phyloP scores from a whole-genome alignment of 2,888 invertebrate species.

The Tachina fera region DNA sequence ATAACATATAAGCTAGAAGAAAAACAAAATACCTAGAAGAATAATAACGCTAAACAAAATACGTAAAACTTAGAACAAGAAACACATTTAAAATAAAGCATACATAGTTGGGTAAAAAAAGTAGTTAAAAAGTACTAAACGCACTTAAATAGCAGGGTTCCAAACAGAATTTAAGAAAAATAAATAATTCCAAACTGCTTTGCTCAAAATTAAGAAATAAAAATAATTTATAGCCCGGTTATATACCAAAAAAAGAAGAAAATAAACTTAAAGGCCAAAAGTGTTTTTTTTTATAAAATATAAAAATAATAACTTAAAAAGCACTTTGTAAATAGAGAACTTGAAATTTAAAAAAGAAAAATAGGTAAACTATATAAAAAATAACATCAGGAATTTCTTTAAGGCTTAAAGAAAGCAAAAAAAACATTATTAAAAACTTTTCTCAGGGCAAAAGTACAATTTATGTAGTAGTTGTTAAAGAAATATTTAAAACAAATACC shows the following conservation, averaged over 20 bases:
- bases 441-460: conserved; percentile 83
- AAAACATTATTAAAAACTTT: conserved; percentile 75
- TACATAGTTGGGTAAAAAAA: conserved; percentile 62
- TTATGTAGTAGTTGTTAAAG: conserved; percentile 74
- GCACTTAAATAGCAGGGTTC: conserved; percentile 64
- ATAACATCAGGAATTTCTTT: conserved; percentile 68
- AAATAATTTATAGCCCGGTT: conserved; percentile 65
- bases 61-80: conserved; percentile 66
- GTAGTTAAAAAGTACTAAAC: conserved; percentile 60
- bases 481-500: conserved; percentile 58
- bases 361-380: conserved; percentile 53
- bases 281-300: conserved; percentile 48
- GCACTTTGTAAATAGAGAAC: conserved; percentile 62
- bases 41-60: conserved; percentile 70
- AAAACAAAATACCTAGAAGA: conserved; percentile 44
- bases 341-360: conserved; percentile 30
- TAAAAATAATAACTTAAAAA: conserved; percentile 18
- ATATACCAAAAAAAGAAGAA: conserved; percentile 32
- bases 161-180: conserved; percentile 55
- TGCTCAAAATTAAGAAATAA: conserved; percentile 75
- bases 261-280: conserved; percentile 64
- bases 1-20: conserved; percentile 58
- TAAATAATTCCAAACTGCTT: conserved; percentile 68
- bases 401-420: conserved; percentile 65
- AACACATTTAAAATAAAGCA: conserved; percentile 54